Conservation (phyloP, 2,113 vertebrate species). For the Eublepharis macularius region DNA sequence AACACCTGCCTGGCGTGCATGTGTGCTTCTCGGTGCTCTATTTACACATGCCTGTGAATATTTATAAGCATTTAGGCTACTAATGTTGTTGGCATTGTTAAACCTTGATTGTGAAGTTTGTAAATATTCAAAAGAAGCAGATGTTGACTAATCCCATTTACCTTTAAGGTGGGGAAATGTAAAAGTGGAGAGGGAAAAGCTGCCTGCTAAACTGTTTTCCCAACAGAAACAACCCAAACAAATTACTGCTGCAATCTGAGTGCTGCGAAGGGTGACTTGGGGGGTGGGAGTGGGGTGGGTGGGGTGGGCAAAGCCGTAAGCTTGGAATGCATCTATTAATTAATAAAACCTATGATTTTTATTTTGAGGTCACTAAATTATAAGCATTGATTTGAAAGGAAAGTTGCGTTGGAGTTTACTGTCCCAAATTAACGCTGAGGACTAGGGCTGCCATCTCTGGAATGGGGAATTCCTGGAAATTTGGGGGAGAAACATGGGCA, state of each 20-base stretch:
- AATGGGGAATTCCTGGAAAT: too few species aligned
- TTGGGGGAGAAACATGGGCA: too few species aligned
- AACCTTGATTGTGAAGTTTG: slow-evolving; percentile 62
- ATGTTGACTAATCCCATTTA: slow-evolving; percentile 66
- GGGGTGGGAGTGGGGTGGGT: not conserved
- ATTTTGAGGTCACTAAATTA: slow-evolving; percentile 63
- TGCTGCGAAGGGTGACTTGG: slow-evolving; percentile 66
- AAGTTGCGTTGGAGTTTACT: slow-evolving; percentile 28
- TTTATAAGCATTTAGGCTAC: slow-evolving; percentile 58
- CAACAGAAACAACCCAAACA: slow-evolving; percentile 67
- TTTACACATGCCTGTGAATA: slow-evolving; percentile 67
- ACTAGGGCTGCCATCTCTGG: too few species aligned
- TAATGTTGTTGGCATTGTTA: slow-evolving; percentile 57
- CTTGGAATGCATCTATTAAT: slow-evolving; percentile 67
- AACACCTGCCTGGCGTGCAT: slow-evolving; percentile 44
- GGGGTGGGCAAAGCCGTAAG: slow-evolving; percentile 61
- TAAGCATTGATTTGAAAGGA: slow-evolving; percentile 63
- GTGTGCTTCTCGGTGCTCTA: slow-evolving; percentile 44
- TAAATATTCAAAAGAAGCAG: slow-evolving; percentile 72
- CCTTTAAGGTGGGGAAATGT: slow-evolving; percentile 64
- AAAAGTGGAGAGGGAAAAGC: slow-evolving; percentile 55
- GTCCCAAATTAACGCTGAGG: slow-evolving; percentile 30
- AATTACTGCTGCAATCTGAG: slow-evolving; percentile 59
- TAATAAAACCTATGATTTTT: slow-evolving; percentile 72
- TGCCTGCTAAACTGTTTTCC: slow-evolving; percentile 59